Evolutionary conservation across 1,140 invertebrate genomes (phyloP), one percentile per base, ranked within the genome.

Genomic region (Cotesia typhae): DNA sequence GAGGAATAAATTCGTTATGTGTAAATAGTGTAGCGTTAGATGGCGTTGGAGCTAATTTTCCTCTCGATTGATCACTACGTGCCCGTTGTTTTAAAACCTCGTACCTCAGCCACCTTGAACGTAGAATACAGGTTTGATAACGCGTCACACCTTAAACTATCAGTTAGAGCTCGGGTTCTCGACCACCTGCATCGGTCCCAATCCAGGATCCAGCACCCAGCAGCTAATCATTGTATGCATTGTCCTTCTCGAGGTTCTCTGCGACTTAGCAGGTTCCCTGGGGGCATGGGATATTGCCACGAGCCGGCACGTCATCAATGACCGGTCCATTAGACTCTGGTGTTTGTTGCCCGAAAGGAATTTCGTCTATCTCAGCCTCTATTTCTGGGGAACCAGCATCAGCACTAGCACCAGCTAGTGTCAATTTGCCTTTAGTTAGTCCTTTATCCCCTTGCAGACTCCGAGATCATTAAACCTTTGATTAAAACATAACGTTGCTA

Each of bases 191-290:
- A 72, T 72, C 14, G 71, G 10, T 7, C 5, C 14, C 20, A 20
- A 38, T 36, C 14, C 66, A 52, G 6, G 41, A 28, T 55, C 53
- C 35, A 28, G n/a, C 35, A 51, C 14, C 73, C 80, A 75, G 77
- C 72, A 73, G 76, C 77, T 79, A 81, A 83, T 83, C 80, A 80
- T 82, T 80, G 74, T 72, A 59, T 70, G 73, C 73, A 82, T 80
- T 79, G 79, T 80, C 75, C 28, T 28, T 28, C 28, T 28, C 1
- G 28, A 28, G 28, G 28, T 28, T 28, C 28, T 28, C 28, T 28
- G 28, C 28, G 28, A 28, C 28, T 28, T 28, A 28, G 2, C 28
- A 28, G 28, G 41, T 47, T 10, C 41, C 41, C 41, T 41, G 10
- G 10, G 12, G 57, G 53, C 51, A 72, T 47, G 57, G 60, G 47